Conservation (phyloP, 2,888 invertebrate genomes). For the Abscondita cerata region DNA sequence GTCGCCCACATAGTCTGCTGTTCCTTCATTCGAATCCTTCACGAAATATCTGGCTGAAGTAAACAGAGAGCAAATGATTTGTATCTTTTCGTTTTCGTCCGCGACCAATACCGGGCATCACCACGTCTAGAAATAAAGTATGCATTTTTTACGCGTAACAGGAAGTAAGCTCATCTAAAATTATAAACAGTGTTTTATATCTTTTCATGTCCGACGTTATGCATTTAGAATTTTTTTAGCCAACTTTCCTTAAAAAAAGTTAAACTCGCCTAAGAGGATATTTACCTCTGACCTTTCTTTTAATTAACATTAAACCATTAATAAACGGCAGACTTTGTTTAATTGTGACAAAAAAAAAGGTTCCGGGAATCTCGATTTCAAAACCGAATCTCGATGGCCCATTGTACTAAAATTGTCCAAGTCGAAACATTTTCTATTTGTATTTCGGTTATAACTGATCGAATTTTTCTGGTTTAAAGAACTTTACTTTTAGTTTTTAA, state of each 20-base stretch:
- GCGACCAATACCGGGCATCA: slow-evolving; percentile 16
- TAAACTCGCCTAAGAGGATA: neutral
- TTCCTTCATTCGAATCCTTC: slow-evolving; percentile 16
- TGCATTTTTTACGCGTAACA: slow-evolving; percentile 41
- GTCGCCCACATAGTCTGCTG: slow-evolving; percentile 20
- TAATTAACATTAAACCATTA: slow-evolving; percentile 8
- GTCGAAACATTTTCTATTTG: neutral
- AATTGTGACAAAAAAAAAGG: neutral
- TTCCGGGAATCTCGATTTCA: neutral
- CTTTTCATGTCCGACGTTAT: slow-evolving; percentile 19
- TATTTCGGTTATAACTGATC: slow-evolving; percentile 1
- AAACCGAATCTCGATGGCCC: too few relatives aligned
- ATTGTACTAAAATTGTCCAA: too few relatives aligned
- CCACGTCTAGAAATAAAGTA: slow-evolving; percentile 33
- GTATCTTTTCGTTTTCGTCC: slow-evolving; percentile 20
- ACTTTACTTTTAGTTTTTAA: neutral
- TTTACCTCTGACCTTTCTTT: slow-evolving; percentile 16
- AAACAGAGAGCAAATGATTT: slow-evolving; percentile 20
- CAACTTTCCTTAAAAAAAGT: slow-evolving; percentile 3
- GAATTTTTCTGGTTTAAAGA: neutral
- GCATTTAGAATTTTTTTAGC: slow-evolving; percentile 3
- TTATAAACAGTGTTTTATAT: slow-evolving; percentile 40
- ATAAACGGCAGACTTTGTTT: neutral
- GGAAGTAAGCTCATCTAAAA: slow-evolving; percentile 46
- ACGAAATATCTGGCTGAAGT: slow-evolving; percentile 10